Base-by-base conservation (phyloP, 2,797 vertebrate species). In the Melanotaenia maccullochi region DNA sequence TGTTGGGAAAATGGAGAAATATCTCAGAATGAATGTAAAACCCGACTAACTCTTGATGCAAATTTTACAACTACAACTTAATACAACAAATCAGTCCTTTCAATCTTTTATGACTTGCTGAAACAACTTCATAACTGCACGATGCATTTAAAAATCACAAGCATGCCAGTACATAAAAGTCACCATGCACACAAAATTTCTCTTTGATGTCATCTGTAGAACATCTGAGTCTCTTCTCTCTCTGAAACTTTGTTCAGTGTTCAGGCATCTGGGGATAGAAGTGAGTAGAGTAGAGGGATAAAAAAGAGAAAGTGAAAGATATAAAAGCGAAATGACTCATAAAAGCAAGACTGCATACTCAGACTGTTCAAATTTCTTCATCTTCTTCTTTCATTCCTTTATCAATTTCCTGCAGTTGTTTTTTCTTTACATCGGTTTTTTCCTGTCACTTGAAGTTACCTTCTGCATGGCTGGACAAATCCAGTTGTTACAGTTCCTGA, bases 171-270 rank as follows among this genome's bases (percentile, higher is more conserved):
- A 36, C 12, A 30, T n/a, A 30, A 74, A 60, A 44, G 65, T 52
- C 40, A 38, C 74, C 12, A 33, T 30, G 58, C 64, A 67, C 38
- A 73, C 22, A 73, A 24, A 58, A 44, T 2, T 30, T 58, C 1
- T 63, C 70, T 91, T 81, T 89, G 84, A 85, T 85, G 76, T 49
- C 91, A 91, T 90, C 84, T 91, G 88, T 68, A 62, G 58, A 83
- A 73, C 89, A 90, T 85, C 83, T 87, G 83, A 89, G 68, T 78
- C 32, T 51, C 32, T 33, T 33, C 32, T 30, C 68, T 69, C 55
- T 63, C 54, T 85, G 72, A 74, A 6, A 44, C 44, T 65, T 42
- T 36, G 25, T 62, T 66, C 62, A 9, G 33, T 33, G 30, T 30
- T 30, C 4, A 30, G 54, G 32, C 75, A 83, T 87, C 71, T 87